Conservation (phyloP, 1,140 invertebrate species). For the Myzus persicae region DNA sequence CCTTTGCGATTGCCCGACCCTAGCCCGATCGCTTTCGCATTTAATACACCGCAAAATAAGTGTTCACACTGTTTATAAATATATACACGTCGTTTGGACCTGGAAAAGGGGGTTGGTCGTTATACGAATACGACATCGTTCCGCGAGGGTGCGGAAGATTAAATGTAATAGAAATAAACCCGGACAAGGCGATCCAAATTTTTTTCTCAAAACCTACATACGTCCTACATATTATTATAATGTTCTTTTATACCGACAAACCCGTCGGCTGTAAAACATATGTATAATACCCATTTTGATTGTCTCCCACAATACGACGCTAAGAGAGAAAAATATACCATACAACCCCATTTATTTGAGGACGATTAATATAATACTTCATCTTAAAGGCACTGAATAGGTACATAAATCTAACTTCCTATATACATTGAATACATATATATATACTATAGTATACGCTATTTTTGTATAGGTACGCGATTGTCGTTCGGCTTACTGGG, state of each 20-base stretch:
- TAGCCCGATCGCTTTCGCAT: not conserved
- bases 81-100: not conserved
- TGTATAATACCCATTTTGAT: not conserved
- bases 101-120: not conserved
- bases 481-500: not conserved
- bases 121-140: not conserved
- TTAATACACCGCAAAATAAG: not conserved
- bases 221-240: not conserved
- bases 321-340: not conserved
- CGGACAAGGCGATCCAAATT: not conserved
- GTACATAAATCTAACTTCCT: not conserved
- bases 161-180: slow-evolving; percentile 26
- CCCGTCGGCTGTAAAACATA: not conserved
- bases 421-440: not conserved
- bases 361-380: not conserved
- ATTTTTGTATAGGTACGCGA: not conserved
- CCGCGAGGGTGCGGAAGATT: not conserved
- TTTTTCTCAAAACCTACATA: slow-evolving; percentile 13
- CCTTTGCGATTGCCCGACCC: not conserved
- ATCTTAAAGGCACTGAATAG: not conserved
- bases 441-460: not conserved
- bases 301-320: not conserved
- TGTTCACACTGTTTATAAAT: not conserved
- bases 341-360: not conserved
- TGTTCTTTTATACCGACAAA: not conserved